These are phyloP conservation scores for Saiga tatarica DNA, from an alignment of 2,113 vertebrate genomes.

Conservation along the genomic window DNA sequence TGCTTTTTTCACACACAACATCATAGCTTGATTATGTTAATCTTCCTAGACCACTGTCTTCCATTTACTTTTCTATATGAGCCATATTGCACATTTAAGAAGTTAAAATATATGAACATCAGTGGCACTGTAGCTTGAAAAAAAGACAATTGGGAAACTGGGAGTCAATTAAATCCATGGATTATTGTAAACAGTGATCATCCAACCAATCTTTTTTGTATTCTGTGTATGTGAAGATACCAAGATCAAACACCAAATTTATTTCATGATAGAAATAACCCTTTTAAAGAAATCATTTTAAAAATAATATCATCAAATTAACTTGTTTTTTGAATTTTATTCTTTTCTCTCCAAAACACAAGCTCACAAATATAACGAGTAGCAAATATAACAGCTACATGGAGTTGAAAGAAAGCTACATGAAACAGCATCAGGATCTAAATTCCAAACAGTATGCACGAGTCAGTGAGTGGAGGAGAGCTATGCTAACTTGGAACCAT, in stretches of 20 bases:
- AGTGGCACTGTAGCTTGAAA: conserved; percentile 16
- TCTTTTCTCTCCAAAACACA: conserved; percentile 40
- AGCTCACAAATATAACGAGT: conserved; percentile 46
- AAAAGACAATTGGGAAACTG: not conserved
- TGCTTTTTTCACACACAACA: not conserved
- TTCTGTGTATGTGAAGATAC: not conserved
- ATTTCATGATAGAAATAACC: not conserved
- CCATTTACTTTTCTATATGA: conserved; percentile 15
- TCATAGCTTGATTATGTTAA: conserved; percentile 21
- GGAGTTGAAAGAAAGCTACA: conserved; percentile 70
- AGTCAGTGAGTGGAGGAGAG: conserved; percentile 67
- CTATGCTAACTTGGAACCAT: conserved; percentile 71
- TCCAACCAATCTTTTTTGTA: not conserved
- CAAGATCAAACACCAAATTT: not conserved
- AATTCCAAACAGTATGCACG: conserved; percentile 76
- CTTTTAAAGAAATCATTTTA: not conserved
- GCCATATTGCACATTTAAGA: not conserved
- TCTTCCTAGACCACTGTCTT: not conserved
- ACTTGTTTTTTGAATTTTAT: conserved; percentile 2
- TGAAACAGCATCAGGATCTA: conserved; percentile 61
- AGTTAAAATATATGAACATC: conserved; percentile 20
- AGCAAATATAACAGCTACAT: conserved; percentile 68
- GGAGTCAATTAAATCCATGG: not conserved
- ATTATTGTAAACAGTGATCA: not conserved
- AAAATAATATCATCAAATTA: not conserved